Conservation (phyloP, 2,113 vertebrate species). For the Pelecanus crispus region DNA sequence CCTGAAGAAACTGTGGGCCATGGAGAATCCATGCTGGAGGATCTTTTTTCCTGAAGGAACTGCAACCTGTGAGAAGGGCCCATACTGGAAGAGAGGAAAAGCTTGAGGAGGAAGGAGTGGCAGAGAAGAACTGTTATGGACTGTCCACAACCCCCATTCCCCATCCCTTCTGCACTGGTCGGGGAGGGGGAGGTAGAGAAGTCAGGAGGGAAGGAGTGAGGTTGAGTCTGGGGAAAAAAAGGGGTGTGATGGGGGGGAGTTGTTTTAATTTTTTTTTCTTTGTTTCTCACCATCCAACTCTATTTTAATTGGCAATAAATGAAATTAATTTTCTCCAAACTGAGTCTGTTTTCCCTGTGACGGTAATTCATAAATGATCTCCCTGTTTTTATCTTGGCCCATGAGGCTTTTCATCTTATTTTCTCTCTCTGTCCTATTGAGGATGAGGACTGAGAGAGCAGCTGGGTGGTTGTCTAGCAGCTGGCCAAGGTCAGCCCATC, state of each 20-base stretch:
- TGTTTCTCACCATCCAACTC: neutral
- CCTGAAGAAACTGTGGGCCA: neutral
- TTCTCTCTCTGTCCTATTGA: neutral
- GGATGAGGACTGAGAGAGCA: neutral
- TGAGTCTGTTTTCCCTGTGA: neutral
- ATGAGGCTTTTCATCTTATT: neutral
- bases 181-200: neutral
- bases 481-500: neutral
- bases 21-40: neutral
- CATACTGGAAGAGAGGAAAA: neutral
- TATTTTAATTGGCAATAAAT: neutral
- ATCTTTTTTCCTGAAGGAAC: neutral
- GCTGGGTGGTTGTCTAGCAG: neutral
- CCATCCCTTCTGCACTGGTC: neutral
- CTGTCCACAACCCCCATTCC: neutral
- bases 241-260: accelerated
- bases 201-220: neutral
- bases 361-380: neutral
- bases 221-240: neutral
- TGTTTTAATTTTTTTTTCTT: neutral
- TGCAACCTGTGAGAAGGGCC: neutral
- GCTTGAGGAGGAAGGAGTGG: neutral
- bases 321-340: neutral
- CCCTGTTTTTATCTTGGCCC: neutral
- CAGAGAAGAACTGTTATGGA: neutral